Evolutionary conservation across 2,113 vertebrate genomes (phyloP).

Genomic region (Thalassoma bifasciatum): DNA sequence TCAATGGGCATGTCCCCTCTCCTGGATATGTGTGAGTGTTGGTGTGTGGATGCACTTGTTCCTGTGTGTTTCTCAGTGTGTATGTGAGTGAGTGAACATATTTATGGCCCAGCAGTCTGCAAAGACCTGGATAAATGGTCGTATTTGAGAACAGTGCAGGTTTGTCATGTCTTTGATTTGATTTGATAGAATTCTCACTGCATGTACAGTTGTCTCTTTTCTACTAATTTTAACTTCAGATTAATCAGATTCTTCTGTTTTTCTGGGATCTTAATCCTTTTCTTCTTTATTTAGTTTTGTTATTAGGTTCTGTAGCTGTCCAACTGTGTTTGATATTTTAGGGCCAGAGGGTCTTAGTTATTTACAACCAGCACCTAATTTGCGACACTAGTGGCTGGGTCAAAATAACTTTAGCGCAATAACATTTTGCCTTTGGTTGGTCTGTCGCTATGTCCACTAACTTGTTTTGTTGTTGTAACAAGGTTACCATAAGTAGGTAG

Average conservation of each 20-base stretch:
- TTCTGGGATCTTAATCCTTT: background rate
- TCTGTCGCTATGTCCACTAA: background rate
- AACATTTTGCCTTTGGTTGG: background rate
- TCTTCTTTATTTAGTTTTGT: background rate
- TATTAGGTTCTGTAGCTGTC: background rate
- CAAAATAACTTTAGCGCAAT: constrained; percentile 10
- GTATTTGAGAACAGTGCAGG: constrained; percentile 13
- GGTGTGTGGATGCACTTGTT: constrained; percentile 6
- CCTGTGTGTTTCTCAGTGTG: constrained; percentile 4
- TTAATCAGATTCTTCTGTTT: background rate
- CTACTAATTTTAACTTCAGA: too few species aligned
- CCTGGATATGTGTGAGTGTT: constrained; percentile 48
- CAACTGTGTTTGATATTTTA: background rate
- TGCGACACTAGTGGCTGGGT: too few species aligned
- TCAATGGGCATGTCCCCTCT: constrained; percentile 73
- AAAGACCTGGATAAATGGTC: constrained; percentile 25
- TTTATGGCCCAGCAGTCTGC: constrained; percentile 24
- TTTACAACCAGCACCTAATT: background rate
- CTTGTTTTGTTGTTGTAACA: too few species aligned
- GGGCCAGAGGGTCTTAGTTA: background rate
- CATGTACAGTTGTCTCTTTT: background rate
- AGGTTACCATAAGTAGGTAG: too few species aligned
- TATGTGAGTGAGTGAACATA: constrained; percentile 35
- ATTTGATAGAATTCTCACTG: constrained; percentile 1
- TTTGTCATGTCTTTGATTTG: constrained; percentile 7